Percentiles rank a stretch among this genome's conserved stretches.
Conservation (phyloP, 2,888 invertebrate species). For the Eulithis prunata region DNA sequence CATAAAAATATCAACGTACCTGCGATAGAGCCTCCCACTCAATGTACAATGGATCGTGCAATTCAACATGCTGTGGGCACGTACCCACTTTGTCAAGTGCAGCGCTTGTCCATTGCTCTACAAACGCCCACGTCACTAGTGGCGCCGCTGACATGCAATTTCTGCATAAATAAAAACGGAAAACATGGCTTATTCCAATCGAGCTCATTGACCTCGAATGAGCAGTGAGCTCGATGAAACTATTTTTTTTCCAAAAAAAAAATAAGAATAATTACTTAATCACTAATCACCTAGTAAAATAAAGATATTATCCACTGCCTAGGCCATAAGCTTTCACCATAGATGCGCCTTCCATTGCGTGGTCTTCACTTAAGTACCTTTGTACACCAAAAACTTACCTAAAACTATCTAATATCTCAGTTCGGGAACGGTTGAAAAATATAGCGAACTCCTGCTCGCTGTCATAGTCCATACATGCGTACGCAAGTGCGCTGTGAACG, state of each 20-base stretch:
- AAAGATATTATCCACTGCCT: no score
- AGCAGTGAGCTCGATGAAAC: not conserved
- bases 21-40: conserved; percentile 93
- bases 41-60: conserved; percentile 87
- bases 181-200: not conserved
- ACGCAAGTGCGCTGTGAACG: conserved; percentile 84
- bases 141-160: conserved; percentile 92
- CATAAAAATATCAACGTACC: conserved; percentile 46
- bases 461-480: conserved; percentile 93
- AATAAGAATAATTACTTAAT: no score
- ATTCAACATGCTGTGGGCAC: conserved; percentile 67
- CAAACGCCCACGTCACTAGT: conserved; percentile 91
- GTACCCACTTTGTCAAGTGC: conserved; percentile 87
- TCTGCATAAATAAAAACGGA: conserved; percentile 62
- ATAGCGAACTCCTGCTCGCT: conserved; percentile 94
- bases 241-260: no score
- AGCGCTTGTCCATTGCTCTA: conserved; percentile 91
- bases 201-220: not conserved
- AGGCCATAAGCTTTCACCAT: no score
- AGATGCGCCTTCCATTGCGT: no score
- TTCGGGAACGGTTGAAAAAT: conserved; percentile 92
- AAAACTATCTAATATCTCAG: conserved; percentile 92
- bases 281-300: no score
- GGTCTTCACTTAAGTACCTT: no score
- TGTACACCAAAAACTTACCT: conserved; percentile 54